Base-by-base conservation (phyloP, 2,113 vertebrate genomes). In the Arvicanthis niloticus region DNA sequence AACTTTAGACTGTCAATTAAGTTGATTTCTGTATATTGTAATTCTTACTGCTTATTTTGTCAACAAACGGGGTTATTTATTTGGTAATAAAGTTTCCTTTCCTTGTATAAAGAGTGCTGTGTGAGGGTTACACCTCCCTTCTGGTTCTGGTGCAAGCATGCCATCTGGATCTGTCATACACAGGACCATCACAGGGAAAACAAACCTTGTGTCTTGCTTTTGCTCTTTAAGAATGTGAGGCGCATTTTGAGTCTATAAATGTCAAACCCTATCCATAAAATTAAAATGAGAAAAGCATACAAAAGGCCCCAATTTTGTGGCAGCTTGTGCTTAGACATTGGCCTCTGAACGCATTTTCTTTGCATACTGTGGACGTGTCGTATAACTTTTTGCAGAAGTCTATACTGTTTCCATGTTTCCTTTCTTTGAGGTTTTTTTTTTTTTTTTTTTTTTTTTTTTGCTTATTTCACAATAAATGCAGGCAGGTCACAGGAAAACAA, bases 21-120 rank as follows among this genome's bases (percentile, higher is more conserved):
- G 53, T 95, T 94, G n/a, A 97, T 96, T 96, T 95, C 91, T 97
- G 70, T 91, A 93, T 89, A 93, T 91, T 45, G n/a, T 96, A 93
- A 95, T 70, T 96, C 96, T 95, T 68, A 88, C 81, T 95, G 90
- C 42, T 4, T 75, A 87, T 86, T 81, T 82, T 62, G 34, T 80
- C 62, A 93, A 68, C n/a, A 70, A 92, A 89, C 72, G 34, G 91
- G 42, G 75, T 92, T 94, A 90, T 94, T 94, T 94, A 81, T 72
- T 95, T 88, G 53, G 80, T 84, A 93, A 92, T 96, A 76, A 90
- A 91, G 62, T 94, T 94, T 80, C 90, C 53, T 91, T 93, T 87
- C 21, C 94, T 95, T 70, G 2, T 68, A 93, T 86, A 96, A 88
- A 95, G 96, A 86, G 88, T 82, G 37, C 48, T 53, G 31, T 37